Evolutionary conservation across 2,888 invertebrate genomes (phyloP), one percentile per base, ranked within the genome.

Genomic region (Teleiodes luculella): DNA sequence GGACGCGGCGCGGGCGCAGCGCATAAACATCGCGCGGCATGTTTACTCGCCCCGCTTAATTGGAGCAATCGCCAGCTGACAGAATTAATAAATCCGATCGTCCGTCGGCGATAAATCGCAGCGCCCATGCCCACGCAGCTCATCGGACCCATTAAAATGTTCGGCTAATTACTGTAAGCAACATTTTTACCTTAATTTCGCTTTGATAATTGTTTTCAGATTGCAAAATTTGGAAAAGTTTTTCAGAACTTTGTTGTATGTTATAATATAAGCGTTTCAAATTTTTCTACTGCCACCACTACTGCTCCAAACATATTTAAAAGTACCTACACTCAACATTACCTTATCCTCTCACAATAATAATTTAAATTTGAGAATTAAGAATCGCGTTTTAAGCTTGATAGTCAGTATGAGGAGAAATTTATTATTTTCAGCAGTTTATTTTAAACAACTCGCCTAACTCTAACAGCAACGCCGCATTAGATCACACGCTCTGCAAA

Each of bases 1-100:
- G 54, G 50, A 13, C 14, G 51, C 54, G 57, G 62, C 65, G 59
- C 63, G 57, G 52, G 55, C 64, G 61, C 63, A 49, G 50, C 61
- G 63, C 80, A 83, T 83, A 83, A 84, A 84, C 79, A 78, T 72
- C 66, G 63, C 69, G 69, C 73, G 76, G 76, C 78, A 74, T 82
- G 80, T 84, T 84, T 86, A 85, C 80, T 77, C 74, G 72, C 67
- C 70, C 70, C 76, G 71, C 79, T 86, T 86, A 86, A 86, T 86
- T 86, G 80, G 83, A 83, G 78, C 83, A 82, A 84, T 84, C 80
- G 80, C 69, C 74, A 70, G 67, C 70, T 69, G 80, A 83, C 83
- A 79, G 83, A 78, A 80, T 83, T 83, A 81, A 85, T 86, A 85
- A 85, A 86, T 85, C 78, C 72, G 72, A 80, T 75, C 73, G 74